Percentiles rank a stretch among this genome's conserved stretches.
These are phyloP conservation scores for Mirza zaza DNA, from an alignment of 2,113 vertebrate species.

Conservation along the genomic window DNA sequence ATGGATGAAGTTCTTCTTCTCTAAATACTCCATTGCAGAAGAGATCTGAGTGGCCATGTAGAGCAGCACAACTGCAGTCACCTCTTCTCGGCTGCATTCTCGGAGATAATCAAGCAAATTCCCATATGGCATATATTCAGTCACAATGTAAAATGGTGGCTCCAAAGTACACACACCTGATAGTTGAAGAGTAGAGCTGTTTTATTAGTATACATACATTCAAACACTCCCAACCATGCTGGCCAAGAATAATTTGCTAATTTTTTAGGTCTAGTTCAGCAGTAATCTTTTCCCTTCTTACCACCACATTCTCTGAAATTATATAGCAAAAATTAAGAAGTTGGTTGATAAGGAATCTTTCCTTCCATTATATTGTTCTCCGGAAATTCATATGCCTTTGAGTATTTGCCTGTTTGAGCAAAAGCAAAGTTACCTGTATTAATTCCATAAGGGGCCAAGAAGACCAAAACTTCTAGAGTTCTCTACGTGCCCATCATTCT, in stretches of 20 bases:
- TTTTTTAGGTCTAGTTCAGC: background rate
- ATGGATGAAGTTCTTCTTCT: constrained; percentile 99
- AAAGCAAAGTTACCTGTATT: constrained; percentile 35
- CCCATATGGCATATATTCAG: constrained; percentile 98
- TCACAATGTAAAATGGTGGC: constrained; percentile 98
- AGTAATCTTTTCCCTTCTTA: background rate
- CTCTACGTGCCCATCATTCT: background rate
- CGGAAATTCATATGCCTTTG: background rate
- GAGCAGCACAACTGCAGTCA: constrained; percentile 96
- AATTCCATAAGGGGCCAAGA: constrained; percentile 7
- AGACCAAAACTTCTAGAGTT: background rate
- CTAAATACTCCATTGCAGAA: constrained; percentile 98
- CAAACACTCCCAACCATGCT: background rate
- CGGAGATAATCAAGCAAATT: constrained; percentile 97
- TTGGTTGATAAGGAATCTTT: background rate
- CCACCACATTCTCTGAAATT: background rate
- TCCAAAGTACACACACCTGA: constrained; percentile 98
- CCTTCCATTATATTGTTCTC: background rate
- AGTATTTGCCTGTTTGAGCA: constrained; percentile 22
- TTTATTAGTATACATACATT: background rate
- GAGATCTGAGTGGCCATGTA: constrained; percentile 99
- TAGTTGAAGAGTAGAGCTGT: background rate
- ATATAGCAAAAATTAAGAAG: background rate
- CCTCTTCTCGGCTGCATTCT: constrained; percentile 96
- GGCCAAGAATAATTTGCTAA: background rate